Evolutionary conservation across 1,140 invertebrate genomes (phyloP).

Genomic region (Ceratosolen solmsi): DNA sequence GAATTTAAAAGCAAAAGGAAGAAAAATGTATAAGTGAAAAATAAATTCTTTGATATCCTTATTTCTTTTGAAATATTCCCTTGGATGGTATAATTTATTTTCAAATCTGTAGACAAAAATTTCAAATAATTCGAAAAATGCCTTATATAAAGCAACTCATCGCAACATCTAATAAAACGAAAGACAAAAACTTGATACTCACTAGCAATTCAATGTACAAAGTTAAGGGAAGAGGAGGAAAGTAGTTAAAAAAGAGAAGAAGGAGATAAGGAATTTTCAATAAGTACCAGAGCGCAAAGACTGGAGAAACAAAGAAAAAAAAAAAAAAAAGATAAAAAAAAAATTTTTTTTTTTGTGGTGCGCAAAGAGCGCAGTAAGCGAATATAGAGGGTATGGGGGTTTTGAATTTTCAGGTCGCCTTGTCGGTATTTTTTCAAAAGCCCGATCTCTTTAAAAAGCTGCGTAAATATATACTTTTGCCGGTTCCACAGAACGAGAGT

Average conservation of each 20-base stretch:
- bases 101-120: not conserved
- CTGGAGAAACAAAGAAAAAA: slow-evolving; percentile 4
- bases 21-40: too few species aligned
- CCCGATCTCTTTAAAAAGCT: slow-evolving; percentile 45
- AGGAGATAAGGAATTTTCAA: slow-evolving; percentile 43
- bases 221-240: not conserved
- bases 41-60: not conserved
- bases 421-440: slow-evolving; percentile 46
- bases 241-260: not conserved
- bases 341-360: not conserved
- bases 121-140: slow-evolving; percentile 20
- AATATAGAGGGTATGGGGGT: not conserved
- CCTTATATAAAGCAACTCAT: not conserved
- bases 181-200: slow-evolving; percentile 16
- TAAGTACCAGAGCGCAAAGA: slow-evolving; percentile 17
- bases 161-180: not conserved
- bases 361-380: slow-evolving; percentile 22
- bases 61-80: not conserved
- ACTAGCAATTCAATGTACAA: slow-evolving; percentile 18
- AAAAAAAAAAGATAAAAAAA: too few species aligned
- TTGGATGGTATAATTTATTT: not conserved
- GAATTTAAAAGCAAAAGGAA: too few species aligned
- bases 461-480: slow-evolving; percentile 34
- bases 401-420: slow-evolving; percentile 42
- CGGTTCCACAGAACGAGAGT: not conserved